phyloP scores from a whole-genome alignment of 2,113 vertebrate species.

The Erythrocercus mccallii region DNA sequence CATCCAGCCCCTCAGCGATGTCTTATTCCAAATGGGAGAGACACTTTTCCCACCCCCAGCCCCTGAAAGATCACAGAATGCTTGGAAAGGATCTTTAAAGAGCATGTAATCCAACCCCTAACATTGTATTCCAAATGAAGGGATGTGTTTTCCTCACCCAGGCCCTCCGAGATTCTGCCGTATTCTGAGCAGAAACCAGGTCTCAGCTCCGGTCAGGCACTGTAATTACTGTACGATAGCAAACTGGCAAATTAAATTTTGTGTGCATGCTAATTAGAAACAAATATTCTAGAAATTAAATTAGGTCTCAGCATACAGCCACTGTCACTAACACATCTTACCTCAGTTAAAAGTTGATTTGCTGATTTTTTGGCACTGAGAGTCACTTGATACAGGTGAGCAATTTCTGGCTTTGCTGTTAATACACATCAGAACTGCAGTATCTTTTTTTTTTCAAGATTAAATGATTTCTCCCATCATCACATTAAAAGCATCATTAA shows the following conservation, averaged over 20 bases:
- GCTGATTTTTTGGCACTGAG: background rate
- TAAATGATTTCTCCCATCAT: background rate
- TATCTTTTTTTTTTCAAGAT: background rate
- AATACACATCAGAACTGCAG: background rate
- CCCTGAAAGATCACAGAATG: background rate
- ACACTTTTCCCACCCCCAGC: background rate
- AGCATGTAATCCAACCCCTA: background rate
- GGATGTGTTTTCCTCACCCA: background rate
- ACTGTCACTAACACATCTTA: background rate
- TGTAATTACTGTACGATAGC: background rate
- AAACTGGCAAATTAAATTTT: background rate
- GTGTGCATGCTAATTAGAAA: background rate
- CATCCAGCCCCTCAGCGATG: background rate
- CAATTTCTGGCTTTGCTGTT: background rate
- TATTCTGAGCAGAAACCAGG: background rate
- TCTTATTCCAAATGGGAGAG: accelerated
- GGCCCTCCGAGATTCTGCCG: accelerated
- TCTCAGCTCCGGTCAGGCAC: accelerated
- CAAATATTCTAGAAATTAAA: background rate
- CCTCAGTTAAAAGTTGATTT: background rate
- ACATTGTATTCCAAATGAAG: background rate
- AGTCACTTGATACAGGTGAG: background rate
- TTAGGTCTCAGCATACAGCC: background rate
- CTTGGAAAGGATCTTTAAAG: background rate
- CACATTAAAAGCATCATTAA: background rate